A percentile compares a stretch with the other conserved stretches of the same genome.
Evolutionary conservation across 2,797 vertebrate genomes (phyloP).

Genomic region (Brotula barbata): DNA sequence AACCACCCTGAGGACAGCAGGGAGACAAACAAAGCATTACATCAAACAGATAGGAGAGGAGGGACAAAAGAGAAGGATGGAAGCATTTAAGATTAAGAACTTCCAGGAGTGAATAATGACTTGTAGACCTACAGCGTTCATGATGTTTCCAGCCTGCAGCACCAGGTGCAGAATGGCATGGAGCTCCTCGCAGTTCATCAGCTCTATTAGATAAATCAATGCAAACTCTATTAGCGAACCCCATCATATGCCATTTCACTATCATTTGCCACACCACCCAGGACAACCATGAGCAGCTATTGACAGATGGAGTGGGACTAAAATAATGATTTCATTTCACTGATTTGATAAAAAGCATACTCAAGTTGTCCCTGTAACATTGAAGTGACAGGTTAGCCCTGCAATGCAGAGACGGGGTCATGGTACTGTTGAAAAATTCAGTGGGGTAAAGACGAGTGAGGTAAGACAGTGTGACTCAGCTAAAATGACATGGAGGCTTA

Average conservation of each 20-base stretch:
- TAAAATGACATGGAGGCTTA: constrained; percentile 37
- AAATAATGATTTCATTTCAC: constrained; percentile 23
- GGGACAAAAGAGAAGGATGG: neutral
- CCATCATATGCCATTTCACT: constrained; percentile 1
- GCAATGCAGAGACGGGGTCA: constrained; percentile 50
- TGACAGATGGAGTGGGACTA: too few relatives aligned
- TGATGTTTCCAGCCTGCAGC: constrained; percentile 97
- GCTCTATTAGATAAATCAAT: constrained; percentile 76
- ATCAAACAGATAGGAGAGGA: neutral
- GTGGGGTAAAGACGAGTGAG: constrained; percentile 20
- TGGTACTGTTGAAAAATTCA: constrained; percentile 26
- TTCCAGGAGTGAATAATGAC: neutral
- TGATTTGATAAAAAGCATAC: constrained; percentile 6
- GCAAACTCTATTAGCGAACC: constrained; percentile 38
- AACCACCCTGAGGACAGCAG: constrained; percentile 85
- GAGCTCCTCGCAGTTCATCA: constrained; percentile 94
- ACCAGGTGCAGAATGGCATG: constrained; percentile 96
- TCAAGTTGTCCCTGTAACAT: constrained; percentile 13
- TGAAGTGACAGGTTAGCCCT: constrained; percentile 20
- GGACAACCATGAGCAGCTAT: neutral
- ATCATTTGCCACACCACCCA: constrained; percentile 8
- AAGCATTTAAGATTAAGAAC: neutral
- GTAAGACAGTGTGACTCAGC: constrained; percentile 54
- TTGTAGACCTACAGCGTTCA: constrained; percentile 90
- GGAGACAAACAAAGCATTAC: neutral